Base-by-base conservation (phyloP, 2,797 vertebrate species). In the Chlorospingus semifuscus region DNA sequence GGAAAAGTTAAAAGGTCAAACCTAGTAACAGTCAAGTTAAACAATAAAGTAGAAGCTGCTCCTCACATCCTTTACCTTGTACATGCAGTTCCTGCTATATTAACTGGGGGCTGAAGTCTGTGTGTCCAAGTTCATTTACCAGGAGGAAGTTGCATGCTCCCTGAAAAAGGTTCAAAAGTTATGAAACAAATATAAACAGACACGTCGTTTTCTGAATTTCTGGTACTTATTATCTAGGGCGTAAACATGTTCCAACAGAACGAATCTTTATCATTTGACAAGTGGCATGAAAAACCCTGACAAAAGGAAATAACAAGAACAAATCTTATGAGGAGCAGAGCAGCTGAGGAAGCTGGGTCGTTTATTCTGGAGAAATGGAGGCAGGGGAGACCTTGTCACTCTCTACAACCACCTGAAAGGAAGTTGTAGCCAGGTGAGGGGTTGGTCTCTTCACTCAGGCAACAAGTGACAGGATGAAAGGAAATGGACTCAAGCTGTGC, bases 1-100 rank as follows among this genome's bases (percentile, higher is more conserved):
- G 42, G 46, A 69, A 71, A 66, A 26, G 77, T 83, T 94, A 76
- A 97, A 97, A 91, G 85, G 80, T 96, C 96, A 96, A 96, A 68
- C 77, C 60, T 39, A 60, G 49, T 85, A 94, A 83, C 16, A 70
- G 59, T 75, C 53, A 75, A 89, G 95, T 96, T 96, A 97, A 97
- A 96, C 37, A 93, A 90, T 97, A 95, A 92, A 84, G 70, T 52
- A 42, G 75, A 83, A 93, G 82, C 27, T 85, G 34, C 30, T 85
- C 9, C 53, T 86, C 47, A 21, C 66, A 37, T 87, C 88, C 36
- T 69, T 90, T 75, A 47, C 32, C 71, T 89, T 41, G 89, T 92
- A 96, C 89, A 60, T 90, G 91, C 55, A 82, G 57, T 56, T 90
- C 53, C 78, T 71, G 32, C 34, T 59, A 4, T 57, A 56, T 85